phyloP scores from a whole-genome alignment of 1,140 invertebrate genomes.

The Protaetia brevitarsis region DNA sequence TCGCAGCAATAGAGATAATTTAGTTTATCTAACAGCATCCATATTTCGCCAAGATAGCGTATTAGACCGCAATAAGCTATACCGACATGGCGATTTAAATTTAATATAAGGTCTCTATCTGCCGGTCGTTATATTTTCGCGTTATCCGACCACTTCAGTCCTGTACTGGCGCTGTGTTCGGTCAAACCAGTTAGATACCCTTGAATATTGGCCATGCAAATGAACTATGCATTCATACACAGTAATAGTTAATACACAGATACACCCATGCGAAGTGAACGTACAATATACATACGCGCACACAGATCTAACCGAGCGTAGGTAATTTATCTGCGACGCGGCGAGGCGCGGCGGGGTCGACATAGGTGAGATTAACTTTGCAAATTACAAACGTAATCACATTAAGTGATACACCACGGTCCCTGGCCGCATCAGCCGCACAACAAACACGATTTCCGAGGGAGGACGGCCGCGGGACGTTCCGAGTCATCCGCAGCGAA shows the following conservation, averaged over 20 bases:
- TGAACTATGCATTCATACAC: background rate
- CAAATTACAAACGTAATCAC: slow-evolving; percentile 17
- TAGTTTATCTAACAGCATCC: too few relatives aligned
- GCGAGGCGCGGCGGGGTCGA: background rate
- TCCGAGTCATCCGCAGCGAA: too few relatives aligned
- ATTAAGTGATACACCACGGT: slow-evolving; percentile 11
- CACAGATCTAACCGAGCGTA: background rate
- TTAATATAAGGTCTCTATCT: slow-evolving; percentile 10
- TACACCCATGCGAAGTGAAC: background rate
- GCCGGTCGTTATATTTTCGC: background rate
- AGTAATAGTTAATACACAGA: background rate
- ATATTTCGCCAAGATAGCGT: too few relatives aligned
- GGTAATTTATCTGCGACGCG: slow-evolving; percentile 15
- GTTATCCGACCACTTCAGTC: background rate
- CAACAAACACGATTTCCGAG: slow-evolving; percentile 7
- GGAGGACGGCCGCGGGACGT: too few relatives aligned
- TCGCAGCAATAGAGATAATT: too few relatives aligned
- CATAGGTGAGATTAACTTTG: slow-evolving; percentile 16
- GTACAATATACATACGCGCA: background rate
- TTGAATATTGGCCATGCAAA: background rate
- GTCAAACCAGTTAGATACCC: background rate
- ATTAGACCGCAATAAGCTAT: slow-evolving; percentile 4
- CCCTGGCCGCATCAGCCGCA: background rate
- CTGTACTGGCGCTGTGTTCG: too few relatives aligned
- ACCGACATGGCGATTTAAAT: slow-evolving; percentile 10